Base-by-base conservation (phyloP, 2,113 vertebrate genomes). In the Channa maculata region DNA sequence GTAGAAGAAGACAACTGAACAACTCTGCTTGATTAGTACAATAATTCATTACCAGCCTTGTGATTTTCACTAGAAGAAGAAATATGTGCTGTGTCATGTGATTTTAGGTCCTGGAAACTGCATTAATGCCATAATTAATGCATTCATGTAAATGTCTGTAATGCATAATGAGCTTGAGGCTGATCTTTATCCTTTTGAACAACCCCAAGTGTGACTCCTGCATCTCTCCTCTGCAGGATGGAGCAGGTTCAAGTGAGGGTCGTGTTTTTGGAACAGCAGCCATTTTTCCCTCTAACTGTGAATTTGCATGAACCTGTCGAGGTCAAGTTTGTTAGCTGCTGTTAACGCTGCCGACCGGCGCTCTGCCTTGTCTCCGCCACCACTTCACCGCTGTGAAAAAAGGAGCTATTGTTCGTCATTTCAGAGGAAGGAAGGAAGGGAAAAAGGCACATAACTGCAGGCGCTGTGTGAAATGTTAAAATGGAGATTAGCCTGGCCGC, bases 381-480 rank as follows among this genome's bases (percentile, higher is more conserved):
- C 79, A 65, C 82, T 83, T 78, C 73, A 70, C 55, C 7, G 37
- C 39, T 7, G 36, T 3, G 52, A 14, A 58, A 55, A 81, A 59
- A 76, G 48, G 33, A 72, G 68, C 58, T 57, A 79, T 91, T 88
- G 90, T 88, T 86, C 39, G 14, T 53, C 51, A 38, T 77, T 80
- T 62, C 38, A 37, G 66, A 5, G 52, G 68, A 66, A 54, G 59
- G 67, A 67, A 79, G 62, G 62, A n/a, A 52, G 34, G 49, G 43
- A 45, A 70, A 75, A 65, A 75, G 68, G 71, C 82, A 81, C 86
- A 89, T 85, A 80, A 83, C 92, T 77, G 80, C 87, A 79, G 89
- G 93, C 91, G 15, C 61, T 83, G 80, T 91, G 80, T 92, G 90
- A 92, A 91, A 90, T 91, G 87, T 89, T 92, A 91, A 92, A 88